Evolutionary conservation across 1,140 invertebrate species (phyloP), one percentile per base, ranked within the genome.

Genomic region (Trichoplusia ni): DNA sequence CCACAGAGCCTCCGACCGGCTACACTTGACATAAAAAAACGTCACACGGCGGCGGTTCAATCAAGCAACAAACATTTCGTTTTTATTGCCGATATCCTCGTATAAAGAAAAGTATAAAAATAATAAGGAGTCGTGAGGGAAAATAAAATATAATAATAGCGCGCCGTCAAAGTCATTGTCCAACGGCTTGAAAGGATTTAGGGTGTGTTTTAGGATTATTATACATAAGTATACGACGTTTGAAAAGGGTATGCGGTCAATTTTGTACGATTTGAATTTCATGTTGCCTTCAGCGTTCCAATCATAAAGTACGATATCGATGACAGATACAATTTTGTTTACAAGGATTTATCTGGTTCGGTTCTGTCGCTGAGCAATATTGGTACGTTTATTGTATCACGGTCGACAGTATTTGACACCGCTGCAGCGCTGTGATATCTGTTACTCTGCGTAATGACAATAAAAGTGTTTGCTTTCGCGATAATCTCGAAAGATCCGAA

Each of bases 101-200:
- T 75, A 84, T 81, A 81, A 85, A 83, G 75, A 81, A 80, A 84
- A 79, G 77, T 82, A 85, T 85, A 81, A 84, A 87, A 86, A 87
- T 85, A 84, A 87, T 85, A 85, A 85, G 82, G 71, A 78, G 81
- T 76, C 71, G 72, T 75, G 73, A 79, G 71, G 76, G 73, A 78
- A 77, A 87, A 87, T 85, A 87, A 87, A 85, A 87, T 80, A 82
- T 84, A 85, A 85, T 83, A 81, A 82, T 76, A 77, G 73, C 56
- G 21, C 68, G 61, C 53, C 68, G 71, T 73, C 69, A 71, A 67
- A 71, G 71, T 77, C 76, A 75, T 81, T 80, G 75, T 84, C 75
- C 60, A 73, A 77, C 61, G 73, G 68, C 66, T 82, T 71, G 71
- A 77, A 79, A 73, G 75, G 73, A 77, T 84, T 84, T 82, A 59